Evolutionary conservation across 2,888 invertebrate species (phyloP), one percentile per base, ranked within the genome.

Genomic region (Parapristionchus giblindavisi): DNA sequence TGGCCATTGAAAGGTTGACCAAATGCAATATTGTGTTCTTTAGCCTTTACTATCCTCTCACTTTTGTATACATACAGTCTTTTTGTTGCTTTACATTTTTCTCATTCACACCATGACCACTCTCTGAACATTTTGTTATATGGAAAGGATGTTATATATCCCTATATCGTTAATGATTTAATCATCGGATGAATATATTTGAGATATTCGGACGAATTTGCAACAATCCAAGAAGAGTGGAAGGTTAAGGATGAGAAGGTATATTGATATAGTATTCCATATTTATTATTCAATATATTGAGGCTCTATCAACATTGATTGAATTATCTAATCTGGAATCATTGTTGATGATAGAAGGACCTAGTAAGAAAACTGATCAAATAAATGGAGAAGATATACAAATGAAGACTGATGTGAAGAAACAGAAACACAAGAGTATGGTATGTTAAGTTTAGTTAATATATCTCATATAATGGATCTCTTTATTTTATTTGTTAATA

Each of bases 201-300:
- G 54, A 77, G 82, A 66, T 80, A 77, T 56, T 74, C 80, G 3
- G 76, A 76, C 21, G 77, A 78, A 24, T 82, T 78, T 61, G 78
- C 84, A 32, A 71, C 54, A 4, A 60, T 82, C n/a, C 73, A 78
- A 11, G 76, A 65, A 2, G 79, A 83, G 51, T 80, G 79, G 78
- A 72, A 72, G 27, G 40, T 81, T 32, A 60, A 75, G 8, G 82
- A 83, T 60, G 60, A 68, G n/a, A 56, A 76, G 21, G 60, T 74
- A n/a, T 61, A 14, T 79, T 21, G n/a, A 2, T n/a, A 21, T n/a
- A 3, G 43, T 32, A 48, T 48, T 48, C 8, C 34, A 32, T 24
- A 48, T 2, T 1, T 43, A 38, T 63, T n/a, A 32, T 66, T 32
- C 17, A 54, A 74, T 29, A 17, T 14, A 65, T 40, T 48, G 3